These are phyloP conservation scores for Neuroscelio doddi DNA, from an alignment of 2,888 invertebrate genomes.

Conservation along the genomic window DNA sequence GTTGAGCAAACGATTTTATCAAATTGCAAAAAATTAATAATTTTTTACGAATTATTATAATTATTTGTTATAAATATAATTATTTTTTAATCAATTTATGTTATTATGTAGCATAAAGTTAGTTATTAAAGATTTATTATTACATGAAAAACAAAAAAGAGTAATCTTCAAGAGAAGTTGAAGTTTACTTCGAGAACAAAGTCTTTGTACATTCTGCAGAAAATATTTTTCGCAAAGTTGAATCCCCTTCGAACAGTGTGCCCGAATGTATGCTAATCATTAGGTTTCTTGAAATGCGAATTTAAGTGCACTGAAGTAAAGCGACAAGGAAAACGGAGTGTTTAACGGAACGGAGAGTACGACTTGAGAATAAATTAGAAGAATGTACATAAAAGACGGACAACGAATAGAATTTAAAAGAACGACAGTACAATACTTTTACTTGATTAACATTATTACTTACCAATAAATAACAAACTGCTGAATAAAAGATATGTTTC, in stretches of 20 bases:
- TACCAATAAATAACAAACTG: constrained; percentile 16
- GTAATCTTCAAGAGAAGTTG: too few relatives aligned
- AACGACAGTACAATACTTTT: not conserved
- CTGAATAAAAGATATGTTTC: too few relatives aligned
- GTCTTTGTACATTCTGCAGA: too few relatives aligned
- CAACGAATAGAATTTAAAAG: constrained; percentile 15
- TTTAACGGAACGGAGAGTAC: constrained; percentile 22
- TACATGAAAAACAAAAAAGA: too few relatives aligned
- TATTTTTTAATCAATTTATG: too few relatives aligned
- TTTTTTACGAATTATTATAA: too few relatives aligned
- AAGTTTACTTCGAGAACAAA: too few relatives aligned
- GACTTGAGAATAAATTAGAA: constrained; percentile 21
- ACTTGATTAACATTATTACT: constrained; percentile 20
- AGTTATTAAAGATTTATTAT: too few relatives aligned
- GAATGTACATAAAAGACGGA: constrained; percentile 18
- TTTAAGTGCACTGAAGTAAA: constrained; percentile 15
- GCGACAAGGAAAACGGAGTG: constrained; percentile 18
- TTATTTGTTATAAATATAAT: too few relatives aligned
- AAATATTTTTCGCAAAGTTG: not conserved
- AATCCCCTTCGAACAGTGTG: not conserved
- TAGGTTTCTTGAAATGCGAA: constrained; percentile 18
- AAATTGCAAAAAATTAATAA: too few relatives aligned
- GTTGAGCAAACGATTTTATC: too few relatives aligned
- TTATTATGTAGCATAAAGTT: too few relatives aligned
- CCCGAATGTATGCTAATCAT: constrained; percentile 4